These are phyloP conservation scores for Cephonodes hylas DNA, from an alignment of 2,888 invertebrate species.

Conservation along the genomic window DNA sequence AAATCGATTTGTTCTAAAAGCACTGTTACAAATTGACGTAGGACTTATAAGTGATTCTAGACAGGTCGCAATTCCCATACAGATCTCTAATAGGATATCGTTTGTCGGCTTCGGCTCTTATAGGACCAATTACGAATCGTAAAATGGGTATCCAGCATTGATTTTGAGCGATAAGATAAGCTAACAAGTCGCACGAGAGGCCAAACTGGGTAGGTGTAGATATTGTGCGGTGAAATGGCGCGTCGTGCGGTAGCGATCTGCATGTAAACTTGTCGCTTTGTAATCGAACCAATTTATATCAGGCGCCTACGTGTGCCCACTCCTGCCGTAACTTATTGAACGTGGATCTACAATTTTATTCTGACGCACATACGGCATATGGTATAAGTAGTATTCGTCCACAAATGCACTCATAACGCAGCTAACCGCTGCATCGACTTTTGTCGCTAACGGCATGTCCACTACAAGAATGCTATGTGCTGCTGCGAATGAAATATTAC, in stretches of 20 bases:
- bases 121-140: conserved; percentile 23
- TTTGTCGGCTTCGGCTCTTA: conserved; percentile 14
- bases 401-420: conserved; percentile 21
- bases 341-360: conserved; percentile 1
- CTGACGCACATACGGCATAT: not conserved
- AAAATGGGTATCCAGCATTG: conserved; percentile 35
- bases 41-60: conserved; percentile 12
- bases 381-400: not conserved
- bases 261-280: conserved; percentile 54
- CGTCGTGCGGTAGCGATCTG: conserved; percentile 37
- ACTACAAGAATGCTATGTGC: conserved; percentile 32
- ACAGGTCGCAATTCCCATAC: conserved; percentile 13
- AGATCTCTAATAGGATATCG: conserved; percentile 16
- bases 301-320: conserved; percentile 35
- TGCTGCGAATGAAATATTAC: conserved; percentile 39
- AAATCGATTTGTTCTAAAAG: conserved; percentile 20
- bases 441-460: conserved; percentile 54
- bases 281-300: conserved; percentile 57
- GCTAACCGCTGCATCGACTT: conserved; percentile 23
- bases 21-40: conserved; percentile 15
- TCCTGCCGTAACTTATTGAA: conserved; percentile 22
- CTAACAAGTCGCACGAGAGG: conserved; percentile 29
- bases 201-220: conserved; percentile 39
- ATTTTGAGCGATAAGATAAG: conserved; percentile 44
- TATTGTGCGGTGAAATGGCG: conserved; percentile 40